These are phyloP conservation scores for Podotricha telesiphe DNA, from an alignment of 2,888 invertebrate species.

Conservation along the genomic window DNA sequence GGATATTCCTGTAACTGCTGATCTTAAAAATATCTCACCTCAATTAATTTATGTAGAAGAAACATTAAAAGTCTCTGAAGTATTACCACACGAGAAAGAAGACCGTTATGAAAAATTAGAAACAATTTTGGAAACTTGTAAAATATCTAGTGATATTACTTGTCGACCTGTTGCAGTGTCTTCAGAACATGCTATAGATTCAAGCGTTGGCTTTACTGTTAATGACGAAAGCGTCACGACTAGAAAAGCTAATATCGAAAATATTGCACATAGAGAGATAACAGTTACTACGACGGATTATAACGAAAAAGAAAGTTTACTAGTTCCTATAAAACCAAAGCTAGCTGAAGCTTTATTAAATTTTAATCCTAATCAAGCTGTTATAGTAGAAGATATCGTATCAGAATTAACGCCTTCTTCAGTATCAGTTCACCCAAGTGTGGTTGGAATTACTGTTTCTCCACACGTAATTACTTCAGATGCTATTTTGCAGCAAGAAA, in stretches of 20 bases:
- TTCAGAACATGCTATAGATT: conserved; percentile 74
- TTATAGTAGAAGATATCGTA: conserved; percentile 80
- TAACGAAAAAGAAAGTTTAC: conserved; percentile 83
- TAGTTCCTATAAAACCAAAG: conserved; percentile 49
- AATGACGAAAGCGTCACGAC: conserved; percentile 46
- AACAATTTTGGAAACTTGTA: conserved; percentile 53
- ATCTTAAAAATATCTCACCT: conserved; percentile 59
- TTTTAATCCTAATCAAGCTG: conserved; percentile 70
- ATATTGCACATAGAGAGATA: conserved; percentile 81
- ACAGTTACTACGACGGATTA: conserved; percentile 78
- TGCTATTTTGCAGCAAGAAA: conserved; percentile 84
- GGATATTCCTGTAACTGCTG: conserved; percentile 51
- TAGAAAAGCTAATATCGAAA: conserved; percentile 75
- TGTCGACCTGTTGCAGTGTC: conserved; percentile 80
- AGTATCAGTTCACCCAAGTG: conserved; percentile 54
- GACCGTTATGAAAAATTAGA: conserved; percentile 50
- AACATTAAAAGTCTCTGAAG: conserved; percentile 63
- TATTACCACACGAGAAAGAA: conserved; percentile 71
- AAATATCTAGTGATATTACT: conserved; percentile 70
- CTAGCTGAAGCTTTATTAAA: conserved; percentile 53
- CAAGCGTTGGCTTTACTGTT: conserved; percentile 58
- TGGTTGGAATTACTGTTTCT: conserved; percentile 61
- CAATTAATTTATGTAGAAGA: conserved; percentile 59
- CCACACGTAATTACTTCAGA: conserved; percentile 72
- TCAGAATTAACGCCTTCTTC: conserved; percentile 68